Evolutionary conservation across 2,113 vertebrate genomes (phyloP), one percentile per base, ranked within the genome.

Genomic region (Phoxinus phoxinus): DNA sequence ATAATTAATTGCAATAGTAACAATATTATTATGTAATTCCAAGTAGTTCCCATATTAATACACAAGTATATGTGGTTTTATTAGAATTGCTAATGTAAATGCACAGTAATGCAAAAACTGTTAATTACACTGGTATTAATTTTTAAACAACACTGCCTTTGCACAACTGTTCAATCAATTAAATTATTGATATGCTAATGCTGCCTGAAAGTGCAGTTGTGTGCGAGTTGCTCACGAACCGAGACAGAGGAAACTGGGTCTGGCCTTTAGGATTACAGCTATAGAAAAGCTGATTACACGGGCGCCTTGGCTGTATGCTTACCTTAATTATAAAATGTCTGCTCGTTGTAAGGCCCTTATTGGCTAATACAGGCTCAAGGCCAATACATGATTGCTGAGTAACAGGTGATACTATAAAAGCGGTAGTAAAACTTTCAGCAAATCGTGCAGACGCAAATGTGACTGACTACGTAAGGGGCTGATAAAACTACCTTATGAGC

Each of bases 201-300:
- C 81, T 79, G 90, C 88, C 71, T 85, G 78, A 86, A 84, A 51
- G 81, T 51, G n/a, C n/a, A 75, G 72, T 84, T 51, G 13, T 17
- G 17, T 17, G 80, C 84, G 48, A 85, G 44, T 78, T 85, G 91
- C 76, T 90, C 21, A 87, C 67, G 85, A 86, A 90, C 86, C 87
- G 80, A 91, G 89, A 93, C 93, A 90, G 90, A 85, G 88, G 86
- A 93, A 92, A 90, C 89, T 90, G 85, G 88, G 87, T 59, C 87
- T 87, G 86, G 91, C 90, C 91, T 90, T 92, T 88, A 86, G 92
- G 93, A 94, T 94, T 93, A 94, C 88, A 88, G 87, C 88, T 83
- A 82, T 6, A 87, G 89, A 69, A 94, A 92, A 94, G 93, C 93
- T 91, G 92, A 93, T 95, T 94, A 94, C 86, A 87, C n/a, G 11